Percentiles rank a stretch among this genome's conserved stretches.
These are phyloP conservation scores for Axis porcinus DNA, from an alignment of 2,113 vertebrate genomes.

Conservation along the genomic window DNA sequence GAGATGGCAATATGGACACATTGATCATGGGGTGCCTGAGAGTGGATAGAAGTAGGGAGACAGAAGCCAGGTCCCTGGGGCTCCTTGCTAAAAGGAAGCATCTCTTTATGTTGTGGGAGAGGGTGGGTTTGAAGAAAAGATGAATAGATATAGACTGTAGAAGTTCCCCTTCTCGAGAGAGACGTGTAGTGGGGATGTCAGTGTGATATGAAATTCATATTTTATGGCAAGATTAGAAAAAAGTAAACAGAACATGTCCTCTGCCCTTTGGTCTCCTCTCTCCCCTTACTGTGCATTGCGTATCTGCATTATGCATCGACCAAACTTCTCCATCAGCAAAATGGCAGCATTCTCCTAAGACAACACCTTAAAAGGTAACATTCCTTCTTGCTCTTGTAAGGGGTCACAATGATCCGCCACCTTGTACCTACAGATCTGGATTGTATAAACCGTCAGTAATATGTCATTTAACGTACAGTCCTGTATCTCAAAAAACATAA, in stretches of 20 bases:
- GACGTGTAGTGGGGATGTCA: not conserved
- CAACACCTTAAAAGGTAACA: not conserved
- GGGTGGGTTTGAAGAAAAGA: not conserved
- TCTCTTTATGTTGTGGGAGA: not conserved
- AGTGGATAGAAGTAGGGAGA: not conserved
- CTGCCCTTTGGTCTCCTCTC: not conserved
- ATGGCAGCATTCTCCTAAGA: not conserved
- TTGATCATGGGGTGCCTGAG: not conserved
- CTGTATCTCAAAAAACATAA: not conserved
- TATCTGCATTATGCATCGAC: not conserved
- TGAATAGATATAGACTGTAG: not conserved
- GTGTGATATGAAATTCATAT: not conserved
- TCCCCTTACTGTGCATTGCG: no score
- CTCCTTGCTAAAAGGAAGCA: not conserved
- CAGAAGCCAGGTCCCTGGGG: not conserved
- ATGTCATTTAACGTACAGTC: not conserved
- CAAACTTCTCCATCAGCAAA: not conserved
- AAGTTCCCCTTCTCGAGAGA: not conserved
- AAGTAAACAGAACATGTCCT: not conserved
- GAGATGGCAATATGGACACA: not conserved
- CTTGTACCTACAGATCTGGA: not conserved
- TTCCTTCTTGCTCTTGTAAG: not conserved
- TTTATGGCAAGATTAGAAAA: not conserved
- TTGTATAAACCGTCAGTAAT: not conserved
- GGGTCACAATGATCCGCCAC: not conserved